Conservation (phyloP, 2,113 vertebrate species). For the Piliocolobus tephrosceles region DNA sequence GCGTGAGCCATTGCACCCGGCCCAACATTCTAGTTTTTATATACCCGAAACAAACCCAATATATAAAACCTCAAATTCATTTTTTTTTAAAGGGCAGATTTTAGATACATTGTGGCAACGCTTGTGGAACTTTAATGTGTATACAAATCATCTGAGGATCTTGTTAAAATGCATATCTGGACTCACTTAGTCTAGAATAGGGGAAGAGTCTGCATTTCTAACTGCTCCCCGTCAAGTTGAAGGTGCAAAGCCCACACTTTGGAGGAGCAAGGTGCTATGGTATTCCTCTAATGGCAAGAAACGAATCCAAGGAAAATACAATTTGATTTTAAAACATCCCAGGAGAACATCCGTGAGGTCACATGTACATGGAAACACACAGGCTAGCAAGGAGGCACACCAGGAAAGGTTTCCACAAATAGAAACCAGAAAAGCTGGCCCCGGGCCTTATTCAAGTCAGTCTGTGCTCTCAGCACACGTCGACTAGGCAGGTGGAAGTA, state of each 20-base stretch:
- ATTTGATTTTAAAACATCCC: background rate
- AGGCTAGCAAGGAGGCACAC: background rate
- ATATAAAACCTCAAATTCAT: background rate
- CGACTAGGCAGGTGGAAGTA: background rate
- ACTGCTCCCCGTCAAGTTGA: background rate
- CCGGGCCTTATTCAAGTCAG: background rate
- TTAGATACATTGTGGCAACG: background rate
- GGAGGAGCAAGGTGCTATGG: background rate
- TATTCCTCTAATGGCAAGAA: background rate
- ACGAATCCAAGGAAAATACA: background rate
- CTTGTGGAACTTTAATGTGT: background rate
- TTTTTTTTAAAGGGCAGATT: background rate
- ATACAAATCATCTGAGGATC: background rate
- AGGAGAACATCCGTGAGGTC: background rate
- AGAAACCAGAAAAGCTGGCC: background rate
- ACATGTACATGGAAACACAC: background rate
- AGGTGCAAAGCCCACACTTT: background rate
- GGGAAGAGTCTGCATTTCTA: background rate
- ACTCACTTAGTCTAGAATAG: too few relatives aligned
- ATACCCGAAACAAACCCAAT: background rate
- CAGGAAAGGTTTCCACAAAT: background rate
- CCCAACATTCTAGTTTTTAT: background rate
- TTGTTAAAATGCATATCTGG: background rate
- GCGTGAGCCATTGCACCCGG: too few relatives aligned
- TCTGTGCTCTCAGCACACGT: background rate